These are phyloP conservation scores for Sericinus montela DNA, from an alignment of 2,888 invertebrate genomes.

Conservation along the genomic window DNA sequence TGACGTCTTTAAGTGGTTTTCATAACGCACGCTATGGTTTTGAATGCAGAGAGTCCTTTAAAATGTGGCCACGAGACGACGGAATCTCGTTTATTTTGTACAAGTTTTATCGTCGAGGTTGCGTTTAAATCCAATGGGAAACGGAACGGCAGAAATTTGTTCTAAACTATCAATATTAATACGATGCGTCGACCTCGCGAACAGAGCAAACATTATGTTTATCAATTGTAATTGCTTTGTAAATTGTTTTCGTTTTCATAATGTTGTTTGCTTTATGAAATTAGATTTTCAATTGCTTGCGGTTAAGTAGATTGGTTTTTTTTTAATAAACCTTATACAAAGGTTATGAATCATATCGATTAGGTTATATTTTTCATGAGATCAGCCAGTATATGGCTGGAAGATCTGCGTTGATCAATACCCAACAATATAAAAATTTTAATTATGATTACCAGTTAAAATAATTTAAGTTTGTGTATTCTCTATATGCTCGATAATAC, in stretches of 20 bases:
- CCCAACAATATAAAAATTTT: too few relatives aligned
- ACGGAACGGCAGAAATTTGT: neutral
- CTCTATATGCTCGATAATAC: too few relatives aligned
- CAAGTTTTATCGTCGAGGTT: conserved; percentile 1
- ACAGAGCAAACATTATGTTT: neutral
- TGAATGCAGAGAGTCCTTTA: conserved; percentile 18
- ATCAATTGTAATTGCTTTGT: conserved; percentile 4
- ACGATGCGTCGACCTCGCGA: neutral
- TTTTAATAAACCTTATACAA: too few relatives aligned
- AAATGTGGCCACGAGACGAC: conserved; percentile 13
- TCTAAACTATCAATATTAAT: conserved; percentile 11
- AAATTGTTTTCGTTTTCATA: neutral
- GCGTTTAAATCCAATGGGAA: conserved; percentile 4
- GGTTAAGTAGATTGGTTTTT: too few relatives aligned
- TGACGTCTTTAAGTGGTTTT: conserved; percentile 12
- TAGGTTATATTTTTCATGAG: too few relatives aligned
- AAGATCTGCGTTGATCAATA: too few relatives aligned
- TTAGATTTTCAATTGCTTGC: too few relatives aligned
- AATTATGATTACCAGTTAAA: too few relatives aligned
- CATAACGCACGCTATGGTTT: conserved; percentile 8
- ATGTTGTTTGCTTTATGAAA: neutral
- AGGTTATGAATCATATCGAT: too few relatives aligned
- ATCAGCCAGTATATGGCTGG: too few relatives aligned
- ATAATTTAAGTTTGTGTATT: too few relatives aligned
- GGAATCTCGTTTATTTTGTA: conserved; percentile 15